Base-by-base conservation (phyloP, 2,113 vertebrate genomes). In the Brachypteracias leptosomus region DNA sequence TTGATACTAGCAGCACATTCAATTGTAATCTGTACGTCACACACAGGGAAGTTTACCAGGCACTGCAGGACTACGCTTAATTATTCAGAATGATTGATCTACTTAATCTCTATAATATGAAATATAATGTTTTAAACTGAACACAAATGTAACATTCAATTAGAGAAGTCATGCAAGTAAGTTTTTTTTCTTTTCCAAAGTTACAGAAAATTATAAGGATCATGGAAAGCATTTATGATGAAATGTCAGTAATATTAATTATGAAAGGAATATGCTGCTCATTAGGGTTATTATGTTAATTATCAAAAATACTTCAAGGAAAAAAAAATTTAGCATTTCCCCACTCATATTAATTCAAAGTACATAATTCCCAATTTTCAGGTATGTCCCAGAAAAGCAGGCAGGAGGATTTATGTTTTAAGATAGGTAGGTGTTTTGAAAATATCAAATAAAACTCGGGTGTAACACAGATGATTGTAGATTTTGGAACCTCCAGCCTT, bases 241-340 rank as follows among this genome's bases (percentile, higher is more conserved):
- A 85, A 92, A 96, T 85, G 94, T 93, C 92, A 96, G 86, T 96
- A 91, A 89, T 94, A 94, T 96, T 96, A 94, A 94, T 93, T 78
- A 96, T 86, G 95, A 92, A 93, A 92, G 88, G n/a, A 89, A 81
- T 86, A 93, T 54, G 79, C 46, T 68, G 35, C 77, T 96, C 38
- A 52, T 93, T 97, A 65, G 44, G 12, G 16, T 95, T 92, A 94
- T 80, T 89, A 81, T 0, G 0, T 93, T 97, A 93, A 90, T 84
- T 90, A 71, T 40, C 6, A 81, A 90, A 86, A 77, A 71, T 57
- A 86, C 10, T 90, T 88, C 28, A 80, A 93, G 52, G 46, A 22
- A 71, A 90, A 83, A 82, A 49, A 6, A 80, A 46, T 95, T 92
- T 61, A 96, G 95, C 94, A 97, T 95, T 96, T 94, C 75, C 90